Base-by-base conservation (phyloP, 2,797 vertebrate genomes). In the Hoplostethus mediterraneus region DNA sequence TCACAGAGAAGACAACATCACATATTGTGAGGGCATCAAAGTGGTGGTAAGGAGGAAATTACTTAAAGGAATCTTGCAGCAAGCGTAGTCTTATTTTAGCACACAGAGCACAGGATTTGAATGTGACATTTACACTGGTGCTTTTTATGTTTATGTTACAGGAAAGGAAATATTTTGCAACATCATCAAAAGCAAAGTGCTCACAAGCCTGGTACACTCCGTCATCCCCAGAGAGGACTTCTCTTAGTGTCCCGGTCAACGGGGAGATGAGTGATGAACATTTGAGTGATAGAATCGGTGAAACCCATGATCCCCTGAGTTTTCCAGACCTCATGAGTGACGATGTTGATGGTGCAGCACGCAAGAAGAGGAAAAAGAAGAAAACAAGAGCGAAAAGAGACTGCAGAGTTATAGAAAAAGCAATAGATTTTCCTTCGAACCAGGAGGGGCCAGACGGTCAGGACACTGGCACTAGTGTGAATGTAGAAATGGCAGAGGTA, bases 1-100 rank as follows among this genome's bases (percentile, higher is more conserved):
- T 79, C 82, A 10, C 47, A 95, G 93, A 67, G 79, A 67, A 25
- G 55, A 79, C 31, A 10, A 8, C 5, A 9, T 47, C 66, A 21
- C 21, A 13, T 75, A 77, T 21, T 75, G 77, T 0, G 64, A 81
- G 42, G 90, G 91, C 72, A 81, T 94, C 67, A 90, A 69, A 90
- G 78, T 91, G 49, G 94, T 95, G 90, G 94, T 94, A 82, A 89
- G 91, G 4, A 54, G 30, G 25, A 14, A 28, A 31, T 64, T 31
- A 2, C 57, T 11, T 52, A 8, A 25, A 28, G 16, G 36, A 51
- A 58, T 49, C 25, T 52, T 40, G 3, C 11, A 13, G 17, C 45
- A 61, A 58, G 45, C n/a, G 17, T 38, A 47, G 10, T 14, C 10
- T 47, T 54, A 42, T 53, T 42, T 21, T 33, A 49, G 14, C 53